Base-by-base conservation (phyloP, 2,888 invertebrate species). In the Agrilus biguttatus region DNA sequence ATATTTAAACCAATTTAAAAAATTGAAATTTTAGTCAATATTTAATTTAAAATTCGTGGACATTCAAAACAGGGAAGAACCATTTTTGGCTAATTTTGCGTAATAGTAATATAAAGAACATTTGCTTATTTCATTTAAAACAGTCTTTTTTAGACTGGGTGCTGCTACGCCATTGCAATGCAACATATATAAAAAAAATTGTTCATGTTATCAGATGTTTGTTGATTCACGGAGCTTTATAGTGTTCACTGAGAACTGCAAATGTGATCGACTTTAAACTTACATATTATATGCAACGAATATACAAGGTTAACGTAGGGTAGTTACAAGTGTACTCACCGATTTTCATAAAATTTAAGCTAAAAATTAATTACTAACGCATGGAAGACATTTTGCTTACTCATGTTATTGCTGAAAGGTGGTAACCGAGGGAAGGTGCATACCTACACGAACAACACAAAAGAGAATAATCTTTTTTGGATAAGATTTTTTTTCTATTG, bases 201-300 rank as follows among this genome's bases (percentile, higher is more conserved):
- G 62, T 62, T 63, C 60, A 57, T 58, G 60, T 60, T 63, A 57
- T 45, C 46, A 45, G 47, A 49, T 50, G 54, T 53, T 55, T 55
- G 54, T 55, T 53, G 28, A 54, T 53, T 61, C 62, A 62, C 48
- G 46, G 46, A 59, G 65, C 65, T 65, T 63, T 62, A 65, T 66
- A 66, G 66, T 65, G 64, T 66, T 66, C 64, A 62, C 63, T 64
- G 63, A 62, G 64, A 65, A 66, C 65, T 62, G 64, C 65, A 62
- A 65, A 62, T 66, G 66, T 66, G 66, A 66, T 66, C 61, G 55
- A 65, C 52, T 53, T 55, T 52, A 28, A 28, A 28, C 28, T 53
- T 49, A 50, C 48, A 47, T 47, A 47, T 49, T 50, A 45, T 47
- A 47, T 49, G 49, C 49, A 52, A 51, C 50, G 49, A 48, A 49